phyloP scores from a whole-genome alignment of 2,113 vertebrate species.

The Marmota monax region DNA sequence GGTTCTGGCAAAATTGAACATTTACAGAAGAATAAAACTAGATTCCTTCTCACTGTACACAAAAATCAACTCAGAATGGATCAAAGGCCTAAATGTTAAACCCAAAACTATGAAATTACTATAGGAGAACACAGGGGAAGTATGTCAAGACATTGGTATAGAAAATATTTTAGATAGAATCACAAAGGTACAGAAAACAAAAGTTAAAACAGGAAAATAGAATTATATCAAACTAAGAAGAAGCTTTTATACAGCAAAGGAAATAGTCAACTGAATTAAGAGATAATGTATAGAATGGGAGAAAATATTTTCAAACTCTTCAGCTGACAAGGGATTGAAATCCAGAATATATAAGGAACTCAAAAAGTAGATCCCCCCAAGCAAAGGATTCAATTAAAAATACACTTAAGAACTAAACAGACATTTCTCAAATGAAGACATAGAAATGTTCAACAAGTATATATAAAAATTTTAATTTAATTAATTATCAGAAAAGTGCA shows the following conservation, averaged over 20 bases:
- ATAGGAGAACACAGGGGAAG: too few relatives aligned
- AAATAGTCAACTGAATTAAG: background rate
- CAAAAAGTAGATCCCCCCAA: background rate
- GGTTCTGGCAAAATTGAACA: background rate
- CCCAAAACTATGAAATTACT: background rate
- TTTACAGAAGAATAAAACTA: background rate
- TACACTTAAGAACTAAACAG: background rate
- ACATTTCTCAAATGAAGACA: background rate
- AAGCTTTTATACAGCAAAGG: background rate
- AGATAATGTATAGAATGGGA: background rate
- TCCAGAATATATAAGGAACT: background rate
- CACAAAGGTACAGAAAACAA: background rate
- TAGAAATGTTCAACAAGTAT: background rate
- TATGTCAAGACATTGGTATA: too few relatives aligned
- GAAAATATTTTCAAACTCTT: background rate
- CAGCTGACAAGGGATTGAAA: background rate
- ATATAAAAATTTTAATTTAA: too few relatives aligned
- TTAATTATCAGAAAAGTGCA: background rate
- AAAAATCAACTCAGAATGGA: too few relatives aligned
- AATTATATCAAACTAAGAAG: background rate
- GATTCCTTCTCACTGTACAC: background rate
- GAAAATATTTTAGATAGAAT: too few relatives aligned
- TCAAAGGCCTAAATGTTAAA: background rate
- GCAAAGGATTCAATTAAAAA: background rate
- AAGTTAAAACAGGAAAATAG: background rate